Conservation (phyloP, 2,797 vertebrate genomes). For the Enoplosus armatus region DNA sequence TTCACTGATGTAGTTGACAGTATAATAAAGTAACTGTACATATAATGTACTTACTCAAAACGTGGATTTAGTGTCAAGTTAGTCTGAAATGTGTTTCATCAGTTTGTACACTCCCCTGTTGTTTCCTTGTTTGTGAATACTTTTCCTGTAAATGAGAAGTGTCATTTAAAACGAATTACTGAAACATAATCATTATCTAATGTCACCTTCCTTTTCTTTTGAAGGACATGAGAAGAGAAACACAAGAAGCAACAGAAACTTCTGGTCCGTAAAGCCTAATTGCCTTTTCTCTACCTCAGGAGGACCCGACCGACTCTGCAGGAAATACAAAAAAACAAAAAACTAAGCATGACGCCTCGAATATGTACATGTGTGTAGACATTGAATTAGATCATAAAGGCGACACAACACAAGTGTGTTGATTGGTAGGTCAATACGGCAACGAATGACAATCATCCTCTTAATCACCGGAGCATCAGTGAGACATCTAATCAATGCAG, state of each 20-base stretch:
- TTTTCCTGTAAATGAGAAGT: constrained; percentile 27
- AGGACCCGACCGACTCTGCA: constrained; percentile 1
- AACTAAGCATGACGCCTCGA: neutral
- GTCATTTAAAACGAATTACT: constrained; percentile 60
- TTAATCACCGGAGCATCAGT: constrained; percentile 64
- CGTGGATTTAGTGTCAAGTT: neutral
- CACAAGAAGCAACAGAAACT: neutral
- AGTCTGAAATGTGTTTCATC: neutral
- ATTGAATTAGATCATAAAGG: neutral
- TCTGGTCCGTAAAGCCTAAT: constrained; percentile 22
- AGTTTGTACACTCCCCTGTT: neutral
- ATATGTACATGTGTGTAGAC: neutral
- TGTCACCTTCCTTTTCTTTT: neutral
- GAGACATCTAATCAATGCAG: constrained; percentile 57
- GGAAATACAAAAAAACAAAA: neutral
- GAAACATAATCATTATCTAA: constrained; percentile 35
- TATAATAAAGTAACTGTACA: neutral
- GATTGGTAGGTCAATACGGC: constrained; percentile 38
- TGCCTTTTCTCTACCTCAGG: constrained; percentile 13
- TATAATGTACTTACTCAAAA: neutral
- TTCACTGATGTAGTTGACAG: neutral
- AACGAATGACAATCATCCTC: constrained; percentile 26
- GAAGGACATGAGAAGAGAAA: constrained; percentile 13
- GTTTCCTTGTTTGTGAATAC: neutral
- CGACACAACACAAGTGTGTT: constrained; percentile 2